Conservation (phyloP, 2,113 vertebrate genomes). For the Elachura formosa region DNA sequence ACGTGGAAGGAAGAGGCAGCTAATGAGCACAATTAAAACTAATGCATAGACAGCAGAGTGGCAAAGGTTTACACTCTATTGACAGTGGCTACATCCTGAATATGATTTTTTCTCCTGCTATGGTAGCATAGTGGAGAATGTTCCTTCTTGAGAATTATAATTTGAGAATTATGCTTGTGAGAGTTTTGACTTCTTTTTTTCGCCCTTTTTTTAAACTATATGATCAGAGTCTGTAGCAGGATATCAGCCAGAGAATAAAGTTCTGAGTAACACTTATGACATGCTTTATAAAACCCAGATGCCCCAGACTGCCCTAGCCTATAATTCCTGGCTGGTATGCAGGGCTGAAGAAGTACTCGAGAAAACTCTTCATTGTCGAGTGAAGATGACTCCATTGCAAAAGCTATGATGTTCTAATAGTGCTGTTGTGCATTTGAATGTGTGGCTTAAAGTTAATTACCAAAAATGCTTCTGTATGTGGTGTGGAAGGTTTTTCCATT, state of each 20-base stretch:
- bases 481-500: not conserved
- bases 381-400: not conserved
- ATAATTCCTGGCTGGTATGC: not conserved
- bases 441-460: not conserved
- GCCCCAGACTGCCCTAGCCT: not conserved
- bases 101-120: not conserved
- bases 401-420: not conserved
- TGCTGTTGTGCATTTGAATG: not conserved
- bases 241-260: not conserved
- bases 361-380: not conserved
- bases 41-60: not conserved
- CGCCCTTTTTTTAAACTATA: not conserved
- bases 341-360: not conserved
- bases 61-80: not conserved
- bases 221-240: not conserved
- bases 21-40: not conserved
- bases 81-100: not conserved
- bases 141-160: not conserved
- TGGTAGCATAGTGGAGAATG: not conserved
- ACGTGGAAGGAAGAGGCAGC: not conserved
- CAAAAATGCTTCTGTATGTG: not conserved
- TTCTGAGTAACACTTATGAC: not conserved
- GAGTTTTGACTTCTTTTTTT: not conserved
- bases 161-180: not conserved
- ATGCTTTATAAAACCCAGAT: not conserved